phyloP scores from a whole-genome alignment of 2,797 vertebrate species.

The Muraenolepis orangiensis region DNA sequence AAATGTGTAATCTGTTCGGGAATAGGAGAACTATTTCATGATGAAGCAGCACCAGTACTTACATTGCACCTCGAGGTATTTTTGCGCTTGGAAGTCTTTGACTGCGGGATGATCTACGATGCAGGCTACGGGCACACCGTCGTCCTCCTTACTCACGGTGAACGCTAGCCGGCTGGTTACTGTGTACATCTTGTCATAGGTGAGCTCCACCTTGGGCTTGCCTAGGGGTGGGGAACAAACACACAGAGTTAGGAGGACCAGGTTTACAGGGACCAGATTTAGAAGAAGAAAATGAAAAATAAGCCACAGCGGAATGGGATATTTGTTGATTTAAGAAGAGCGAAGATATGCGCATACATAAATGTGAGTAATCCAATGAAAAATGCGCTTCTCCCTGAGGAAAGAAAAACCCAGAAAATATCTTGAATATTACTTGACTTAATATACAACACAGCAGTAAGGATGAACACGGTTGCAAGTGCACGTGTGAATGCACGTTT shows the following conservation, averaged over 20 bases:
- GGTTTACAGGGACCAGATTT: neutral
- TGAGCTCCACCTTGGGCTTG: slow-evolving; percentile 85
- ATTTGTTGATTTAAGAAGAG: neutral
- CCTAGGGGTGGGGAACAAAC: slow-evolving; percentile 59
- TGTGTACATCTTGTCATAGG: slow-evolving; percentile 92
- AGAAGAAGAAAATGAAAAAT: neutral
- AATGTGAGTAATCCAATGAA: neutral
- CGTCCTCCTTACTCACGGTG: slow-evolving; percentile 88
- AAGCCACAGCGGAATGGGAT: neutral
- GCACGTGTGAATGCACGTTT: too few relatives aligned
- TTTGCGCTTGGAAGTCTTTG: slow-evolving; percentile 92
- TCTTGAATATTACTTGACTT: neutral
- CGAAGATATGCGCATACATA: neutral
- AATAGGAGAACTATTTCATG: neutral
- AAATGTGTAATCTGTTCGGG: neutral
- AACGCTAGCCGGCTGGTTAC: slow-evolving; percentile 89
- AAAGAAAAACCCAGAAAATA: neutral
- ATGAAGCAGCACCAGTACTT: slow-evolving; percentile 66
- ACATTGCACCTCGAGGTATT: slow-evolving; percentile 95
- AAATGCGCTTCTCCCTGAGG: neutral
- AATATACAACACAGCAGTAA: neutral
- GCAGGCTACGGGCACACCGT: slow-evolving; percentile 86
- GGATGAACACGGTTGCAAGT: neutral
- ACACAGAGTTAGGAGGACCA: neutral
- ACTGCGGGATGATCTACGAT: slow-evolving; percentile 94